Conservation (phyloP, 1,140 invertebrate species). For the Diachasmimorpha longicaudata region DNA sequence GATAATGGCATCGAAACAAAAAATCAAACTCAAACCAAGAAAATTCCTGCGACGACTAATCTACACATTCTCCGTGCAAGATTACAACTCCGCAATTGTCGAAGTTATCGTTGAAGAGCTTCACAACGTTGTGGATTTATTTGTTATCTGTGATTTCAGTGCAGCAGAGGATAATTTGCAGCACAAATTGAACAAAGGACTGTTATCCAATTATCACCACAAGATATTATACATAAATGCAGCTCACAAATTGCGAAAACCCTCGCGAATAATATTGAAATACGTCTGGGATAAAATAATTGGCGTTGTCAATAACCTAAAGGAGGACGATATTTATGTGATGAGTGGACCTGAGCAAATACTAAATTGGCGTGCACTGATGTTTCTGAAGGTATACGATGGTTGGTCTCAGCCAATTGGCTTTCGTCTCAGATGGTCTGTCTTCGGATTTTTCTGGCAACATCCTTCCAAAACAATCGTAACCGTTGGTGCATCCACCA, state of each 20-base stretch:
- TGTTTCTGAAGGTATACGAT: slow-evolving; percentile 72
- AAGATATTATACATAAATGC: slow-evolving; percentile 67
- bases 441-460: slow-evolving; percentile 75
- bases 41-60: slow-evolving; percentile 62
- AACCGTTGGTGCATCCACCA: slow-evolving; percentile 58
- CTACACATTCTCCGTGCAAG: slow-evolving; percentile 66
- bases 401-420: slow-evolving; percentile 69
- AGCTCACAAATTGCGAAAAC: slow-evolving; percentile 42
- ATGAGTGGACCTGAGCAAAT: slow-evolving; percentile 67
- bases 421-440: slow-evolving; percentile 71
- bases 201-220: slow-evolving; percentile 52
- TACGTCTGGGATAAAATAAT: slow-evolving; percentile 60
- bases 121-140: slow-evolving; percentile 68
- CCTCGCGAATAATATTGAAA: slow-evolving; percentile 41
- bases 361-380: slow-evolving; percentile 66
- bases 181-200: slow-evolving; percentile 50
- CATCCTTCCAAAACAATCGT: slow-evolving; percentile 68
- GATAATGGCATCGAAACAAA: slow-evolving; percentile 66
- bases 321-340: slow-evolving; percentile 69
- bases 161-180: slow-evolving; percentile 57
- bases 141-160: slow-evolving; percentile 68
- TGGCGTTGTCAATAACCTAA: slow-evolving; percentile 59
- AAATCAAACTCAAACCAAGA: slow-evolving; percentile 58
- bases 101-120: slow-evolving; percentile 70
- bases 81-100: slow-evolving; percentile 65